Evolutionary conservation across 2,113 vertebrate species (phyloP).

Genomic region (Engraulis encrasicolus): DNA sequence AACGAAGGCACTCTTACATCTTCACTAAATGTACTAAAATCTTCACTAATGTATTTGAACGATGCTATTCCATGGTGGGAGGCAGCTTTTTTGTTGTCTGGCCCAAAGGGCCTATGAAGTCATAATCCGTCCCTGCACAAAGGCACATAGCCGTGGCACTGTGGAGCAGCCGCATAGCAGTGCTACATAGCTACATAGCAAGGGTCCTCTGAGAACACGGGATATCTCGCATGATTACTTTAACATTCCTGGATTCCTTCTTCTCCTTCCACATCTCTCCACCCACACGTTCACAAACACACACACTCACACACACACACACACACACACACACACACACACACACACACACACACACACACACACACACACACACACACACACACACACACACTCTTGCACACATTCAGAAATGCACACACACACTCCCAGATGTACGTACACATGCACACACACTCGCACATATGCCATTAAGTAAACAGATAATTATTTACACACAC

Average conservation of each 20-base stretch:
- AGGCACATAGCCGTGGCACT: neutral
- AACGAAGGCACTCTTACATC: too few relatives aligned
- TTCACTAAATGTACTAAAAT: too few relatives aligned
- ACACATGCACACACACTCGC: neutral
- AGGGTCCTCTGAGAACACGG: neutral
- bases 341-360: neutral
- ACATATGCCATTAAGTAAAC: too few relatives aligned
- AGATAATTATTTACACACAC: too few relatives aligned
- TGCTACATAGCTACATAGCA: neutral
- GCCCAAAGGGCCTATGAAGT: too few relatives aligned
- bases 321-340: neutral
- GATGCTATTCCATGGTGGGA: too few relatives aligned
- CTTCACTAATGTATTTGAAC: too few relatives aligned
- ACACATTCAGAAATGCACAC: too few relatives aligned
- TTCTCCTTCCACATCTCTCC: neutral
- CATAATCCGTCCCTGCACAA: too few relatives aligned
- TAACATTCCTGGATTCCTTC: constrained; percentile 23
- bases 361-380: neutral
- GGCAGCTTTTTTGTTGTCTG: too few relatives aligned
- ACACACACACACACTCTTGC: neutral
- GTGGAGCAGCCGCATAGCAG: too few relatives aligned
- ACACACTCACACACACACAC: neutral
- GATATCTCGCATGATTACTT: constrained; percentile 16
- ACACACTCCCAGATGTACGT: neutral
- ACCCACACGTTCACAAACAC: too few relatives aligned